Evolutionary conservation across 2,797 vertebrate genomes (phyloP), one percentile per base, ranked within the genome.

Genomic region (Tenualosa thibaudeaui): DNA sequence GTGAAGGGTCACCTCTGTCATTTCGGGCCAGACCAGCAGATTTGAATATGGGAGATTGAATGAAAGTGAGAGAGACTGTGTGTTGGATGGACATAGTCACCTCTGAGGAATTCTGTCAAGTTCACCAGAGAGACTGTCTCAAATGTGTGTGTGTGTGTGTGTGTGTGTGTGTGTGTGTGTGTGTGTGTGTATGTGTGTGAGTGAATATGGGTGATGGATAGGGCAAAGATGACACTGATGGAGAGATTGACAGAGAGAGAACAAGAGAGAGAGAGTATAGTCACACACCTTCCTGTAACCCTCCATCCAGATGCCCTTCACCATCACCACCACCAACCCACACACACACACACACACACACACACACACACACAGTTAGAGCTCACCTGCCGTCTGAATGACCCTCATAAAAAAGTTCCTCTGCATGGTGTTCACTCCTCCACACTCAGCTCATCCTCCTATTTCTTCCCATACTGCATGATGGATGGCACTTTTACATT

Each of bases 401-500:
- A 75, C 31, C 68, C 65, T 71, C 68, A 43, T 75, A 75, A 43
- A 75, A 6, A 75, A 31, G 31, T 40, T 19, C 31, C 15, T 17
- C 12, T 68, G 8, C 26, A 13, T 26, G 24, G 26, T 68, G 26
- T 68, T 13, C 62, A 0, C 56, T 85, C 81, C 81, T 81, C 26
- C 85, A 84, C 56, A 56, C 81, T 83, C 83, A 56, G 37, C 75
- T 71, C 71, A 22, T 58, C 56, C 19, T 13, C 75, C 71, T 60
- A 58, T 58, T 19, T 58, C 31, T 75, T 31, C 68, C 15, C 31
- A 43, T 75, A 75, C 13, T 5, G 13, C 5, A 3, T 87, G 84
- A 89, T 90, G 85, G 60, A 90, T 90, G n/a, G 49, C 83, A 22
- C 71, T 88, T 88, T 87, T 85, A 86, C 84, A 88, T 89, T 88